phyloP scores from a whole-genome alignment of 53 echinoderm and acorn worm genomes.

The Astropecten irregularis region DNA sequence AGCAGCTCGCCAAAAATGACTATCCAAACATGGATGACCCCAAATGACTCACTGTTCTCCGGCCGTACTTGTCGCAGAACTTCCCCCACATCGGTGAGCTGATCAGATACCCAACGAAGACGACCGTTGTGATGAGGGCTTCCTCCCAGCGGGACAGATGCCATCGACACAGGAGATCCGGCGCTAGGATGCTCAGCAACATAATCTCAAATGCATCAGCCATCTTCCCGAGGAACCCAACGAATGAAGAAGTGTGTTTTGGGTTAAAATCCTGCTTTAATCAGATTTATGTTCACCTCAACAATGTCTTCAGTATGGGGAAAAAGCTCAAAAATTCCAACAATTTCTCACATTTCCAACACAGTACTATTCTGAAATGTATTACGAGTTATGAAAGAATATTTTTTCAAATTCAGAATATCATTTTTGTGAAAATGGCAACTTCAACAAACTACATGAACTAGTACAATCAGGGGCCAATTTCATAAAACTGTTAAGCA shows the following conservation, averaged over 20 bases:
- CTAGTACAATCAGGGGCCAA: too few species aligned
- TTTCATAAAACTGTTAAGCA: too few species aligned
- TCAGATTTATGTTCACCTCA: background rate
- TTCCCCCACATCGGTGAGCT: slow-evolving; percentile 93
- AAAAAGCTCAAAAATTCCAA: too few species aligned
- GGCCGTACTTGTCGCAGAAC: slow-evolving; percentile 87
- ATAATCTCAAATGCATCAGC: slow-evolving; percentile 94
- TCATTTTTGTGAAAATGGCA: too few species aligned
- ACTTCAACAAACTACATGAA: too few species aligned
- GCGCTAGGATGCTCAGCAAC: slow-evolving; percentile 87
- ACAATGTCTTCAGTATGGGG: background rate
- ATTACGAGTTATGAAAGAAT: too few species aligned
- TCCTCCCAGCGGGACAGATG: slow-evolving; percentile 78
- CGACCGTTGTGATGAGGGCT: slow-evolving; percentile 94
- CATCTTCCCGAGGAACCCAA: slow-evolving; percentile 59
- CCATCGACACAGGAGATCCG: slow-evolving; percentile 86
- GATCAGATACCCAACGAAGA: slow-evolving; percentile 83
- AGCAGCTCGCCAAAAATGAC: too few species aligned
- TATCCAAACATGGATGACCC: too few species aligned
- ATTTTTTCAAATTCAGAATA: too few species aligned
- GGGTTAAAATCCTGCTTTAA: background rate
- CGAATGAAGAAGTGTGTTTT: background rate
- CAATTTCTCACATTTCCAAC: too few species aligned
- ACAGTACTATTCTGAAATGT: too few species aligned
- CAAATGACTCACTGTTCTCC: slow-evolving; percentile 85